Conservation (phyloP, 2,888 invertebrate genomes). For the Macrosoma leucophasiata region DNA sequence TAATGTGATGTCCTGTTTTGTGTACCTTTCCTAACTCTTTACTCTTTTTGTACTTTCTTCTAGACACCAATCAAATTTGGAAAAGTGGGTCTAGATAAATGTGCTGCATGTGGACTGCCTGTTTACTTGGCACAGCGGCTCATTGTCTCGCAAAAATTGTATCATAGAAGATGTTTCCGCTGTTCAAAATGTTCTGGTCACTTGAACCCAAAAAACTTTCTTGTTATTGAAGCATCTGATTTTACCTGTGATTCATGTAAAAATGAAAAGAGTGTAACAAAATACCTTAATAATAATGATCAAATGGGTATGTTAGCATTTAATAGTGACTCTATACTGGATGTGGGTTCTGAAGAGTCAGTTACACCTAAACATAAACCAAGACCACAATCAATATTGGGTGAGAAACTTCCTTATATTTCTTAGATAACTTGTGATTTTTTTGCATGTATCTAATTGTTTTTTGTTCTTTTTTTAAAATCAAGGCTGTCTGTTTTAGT, state of each 20-base stretch:
- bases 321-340: constrained; percentile 43
- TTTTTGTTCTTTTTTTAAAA: too few relatives aligned
- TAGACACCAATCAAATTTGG: constrained; percentile 69
- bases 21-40: constrained; percentile 39
- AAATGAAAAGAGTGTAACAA: constrained; percentile 80
- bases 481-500: too few relatives aligned
- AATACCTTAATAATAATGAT: constrained; percentile 60
- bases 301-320: constrained; percentile 68
- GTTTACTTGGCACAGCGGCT: constrained; percentile 94
- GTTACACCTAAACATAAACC: constrained; percentile 44
- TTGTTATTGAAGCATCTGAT: constrained; percentile 82
- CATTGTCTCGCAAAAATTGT: constrained; percentile 85
- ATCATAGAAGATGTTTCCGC: constrained; percentile 92
- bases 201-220: constrained; percentile 86
- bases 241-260: constrained; percentile 92
- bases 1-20: constrained; percentile 43
- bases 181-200: constrained; percentile 88
- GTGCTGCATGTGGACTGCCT: constrained; percentile 87
- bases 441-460: constrained; percentile 18
- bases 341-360: constrained; percentile 38
- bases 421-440: constrained; percentile 18
- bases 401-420: too few relatives aligned
- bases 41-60: constrained; percentile 38
- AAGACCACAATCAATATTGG: constrained; percentile 64
- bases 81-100: constrained; percentile 84